Conservation (phyloP, 1,140 invertebrate species). For the Drosophila arizonae region DNA sequence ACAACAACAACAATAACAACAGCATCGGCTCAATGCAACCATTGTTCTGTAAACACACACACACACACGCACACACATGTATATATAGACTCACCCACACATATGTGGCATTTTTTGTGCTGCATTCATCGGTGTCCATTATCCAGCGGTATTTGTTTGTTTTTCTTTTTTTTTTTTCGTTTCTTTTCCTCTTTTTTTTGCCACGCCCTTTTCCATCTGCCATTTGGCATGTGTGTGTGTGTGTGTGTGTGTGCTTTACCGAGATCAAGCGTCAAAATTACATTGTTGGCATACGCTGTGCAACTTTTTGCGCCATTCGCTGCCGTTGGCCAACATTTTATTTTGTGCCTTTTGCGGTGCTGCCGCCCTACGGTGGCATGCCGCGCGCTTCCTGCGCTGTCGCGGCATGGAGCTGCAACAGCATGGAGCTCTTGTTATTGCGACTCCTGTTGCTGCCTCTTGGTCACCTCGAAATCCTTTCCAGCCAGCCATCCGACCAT, state of each 20-base stretch:
- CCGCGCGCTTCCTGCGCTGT: conserved; percentile 19
- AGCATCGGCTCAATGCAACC: conserved; percentile 38
- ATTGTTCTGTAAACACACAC: conserved; percentile 47
- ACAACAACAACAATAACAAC: conserved; percentile 8
- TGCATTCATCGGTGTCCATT: conserved; percentile 25
- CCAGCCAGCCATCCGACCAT: conserved; percentile 34
- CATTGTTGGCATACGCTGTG: conserved; percentile 78
- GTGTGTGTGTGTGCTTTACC: conserved; percentile 35
- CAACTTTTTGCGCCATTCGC: conserved; percentile 44
- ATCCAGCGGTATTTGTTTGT: conserved; percentile 32
- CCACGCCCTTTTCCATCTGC: conserved; percentile 24
- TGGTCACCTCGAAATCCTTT: conserved; percentile 64
- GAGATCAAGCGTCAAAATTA: conserved; percentile 80
- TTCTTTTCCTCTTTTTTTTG: conserved; percentile 31
- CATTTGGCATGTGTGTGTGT: conserved; percentile 30
- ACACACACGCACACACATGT: conserved; percentile 19
- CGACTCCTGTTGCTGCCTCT: conserved; percentile 66
- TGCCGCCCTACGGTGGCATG: conserved; percentile 30
- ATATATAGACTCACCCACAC: conserved; percentile 13
- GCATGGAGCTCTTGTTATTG: conserved; percentile 42
- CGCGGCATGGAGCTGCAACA: not conserved
- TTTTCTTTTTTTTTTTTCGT: conserved; percentile 36
- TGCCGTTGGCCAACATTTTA: conserved; percentile 43
- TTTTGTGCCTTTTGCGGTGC: conserved; percentile 30
- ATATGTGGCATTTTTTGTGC: conserved; percentile 8